Evolutionary conservation across 2,113 vertebrate genomes (phyloP).

Genomic region (Epinephelus moara): DNA sequence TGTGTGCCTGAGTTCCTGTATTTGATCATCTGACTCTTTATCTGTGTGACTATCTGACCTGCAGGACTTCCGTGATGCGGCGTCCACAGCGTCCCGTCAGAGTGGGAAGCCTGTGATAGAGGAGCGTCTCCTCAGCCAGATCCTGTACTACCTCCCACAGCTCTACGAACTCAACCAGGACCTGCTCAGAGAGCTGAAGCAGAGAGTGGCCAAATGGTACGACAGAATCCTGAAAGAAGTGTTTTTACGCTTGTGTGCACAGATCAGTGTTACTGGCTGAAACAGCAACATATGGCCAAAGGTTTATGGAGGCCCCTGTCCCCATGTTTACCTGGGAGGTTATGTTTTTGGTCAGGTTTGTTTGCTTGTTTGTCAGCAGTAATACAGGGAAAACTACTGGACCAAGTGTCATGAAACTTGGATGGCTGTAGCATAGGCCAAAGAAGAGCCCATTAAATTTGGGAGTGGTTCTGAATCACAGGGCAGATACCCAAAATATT

Average conservation of each 20-base stretch:
- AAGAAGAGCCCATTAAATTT: too few species aligned
- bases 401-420: too few species aligned
- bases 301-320: too few species aligned
- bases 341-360: too few species aligned
- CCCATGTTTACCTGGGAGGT: too few species aligned
- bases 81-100: slow-evolving; percentile 89
- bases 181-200: slow-evolving; percentile 93
- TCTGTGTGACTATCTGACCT: background rate
- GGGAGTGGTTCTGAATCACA: too few species aligned
- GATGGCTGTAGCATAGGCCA: too few species aligned
- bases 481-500: too few species aligned
- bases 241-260: background rate
- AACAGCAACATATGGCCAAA: too few species aligned
- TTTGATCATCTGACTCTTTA: slow-evolving; percentile 5
- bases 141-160: slow-evolving; percentile 97
- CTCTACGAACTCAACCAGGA: slow-evolving; percentile 96
- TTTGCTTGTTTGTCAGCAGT: too few species aligned
- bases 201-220: slow-evolving; percentile 92
- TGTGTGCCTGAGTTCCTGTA: background rate
- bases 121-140: slow-evolving; percentile 94
- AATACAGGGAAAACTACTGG: too few species aligned
- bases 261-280: too few species aligned
- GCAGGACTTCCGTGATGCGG: slow-evolving; percentile 95
- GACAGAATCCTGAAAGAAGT: background rate
- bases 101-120: slow-evolving; percentile 95